phyloP scores from a whole-genome alignment of 1,140 invertebrate genomes.

The Drosophila obscura region DNA sequence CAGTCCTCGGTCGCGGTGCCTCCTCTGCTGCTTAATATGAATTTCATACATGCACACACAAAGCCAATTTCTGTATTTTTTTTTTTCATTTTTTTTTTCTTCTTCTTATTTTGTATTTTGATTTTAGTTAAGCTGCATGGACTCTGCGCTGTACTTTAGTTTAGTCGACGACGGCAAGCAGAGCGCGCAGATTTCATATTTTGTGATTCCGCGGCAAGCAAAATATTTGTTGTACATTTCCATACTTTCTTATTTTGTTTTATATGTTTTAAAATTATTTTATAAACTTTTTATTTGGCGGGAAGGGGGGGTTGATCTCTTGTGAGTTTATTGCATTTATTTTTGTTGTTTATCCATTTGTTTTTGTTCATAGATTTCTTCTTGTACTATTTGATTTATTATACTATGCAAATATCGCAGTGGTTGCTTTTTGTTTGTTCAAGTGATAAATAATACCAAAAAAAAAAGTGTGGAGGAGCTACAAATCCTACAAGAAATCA shows the following conservation, averaged over 20 bases:
- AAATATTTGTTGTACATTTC: slow-evolving; percentile 15
- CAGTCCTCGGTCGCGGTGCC: neutral
- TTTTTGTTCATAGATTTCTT: too few relatives aligned
- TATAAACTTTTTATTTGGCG: neutral
- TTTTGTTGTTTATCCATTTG: too few relatives aligned
- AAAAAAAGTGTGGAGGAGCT: slow-evolving; percentile 1
- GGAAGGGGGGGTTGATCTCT: too few relatives aligned
- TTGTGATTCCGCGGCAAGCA: slow-evolving; percentile 41
- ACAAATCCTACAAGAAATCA: neutral
- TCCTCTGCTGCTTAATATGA: slow-evolving; percentile 62
- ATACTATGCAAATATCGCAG: too few relatives aligned
- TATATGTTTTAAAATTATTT: neutral
- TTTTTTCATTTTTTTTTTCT: slow-evolving; percentile 28
- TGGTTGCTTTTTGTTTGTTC: slow-evolving; percentile 1
- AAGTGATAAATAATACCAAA: neutral
- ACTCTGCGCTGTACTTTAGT: slow-evolving; percentile 78
- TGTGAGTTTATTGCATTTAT: neutral
- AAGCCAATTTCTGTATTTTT: slow-evolving; percentile 64
- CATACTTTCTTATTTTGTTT: slow-evolving; percentile 15
- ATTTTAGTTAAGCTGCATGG: slow-evolving; percentile 77
- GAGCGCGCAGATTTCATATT: slow-evolving; percentile 71
- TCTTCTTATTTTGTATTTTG: slow-evolving; percentile 39
- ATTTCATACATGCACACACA: slow-evolving; percentile 79
- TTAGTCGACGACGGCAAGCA: slow-evolving; percentile 75
- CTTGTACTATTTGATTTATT: too few relatives aligned